Conservation (phyloP, 2,113 vertebrate genomes). For the Centropus unirufus region DNA sequence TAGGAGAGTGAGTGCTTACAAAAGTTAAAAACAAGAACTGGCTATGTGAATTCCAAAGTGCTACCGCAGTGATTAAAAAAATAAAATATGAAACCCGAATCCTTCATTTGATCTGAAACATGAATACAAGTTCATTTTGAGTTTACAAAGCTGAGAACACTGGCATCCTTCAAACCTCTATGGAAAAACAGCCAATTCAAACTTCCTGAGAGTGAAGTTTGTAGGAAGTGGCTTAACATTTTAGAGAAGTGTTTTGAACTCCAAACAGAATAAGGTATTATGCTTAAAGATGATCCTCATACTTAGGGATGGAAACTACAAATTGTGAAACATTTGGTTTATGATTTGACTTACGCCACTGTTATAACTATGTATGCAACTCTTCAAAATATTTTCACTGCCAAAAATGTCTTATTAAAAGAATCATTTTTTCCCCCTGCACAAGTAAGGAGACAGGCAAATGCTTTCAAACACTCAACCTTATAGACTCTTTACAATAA, state of each 20-base stretch:
- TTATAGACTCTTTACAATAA: slow-evolving; percentile 47
- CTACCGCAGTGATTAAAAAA: slow-evolving; percentile 41
- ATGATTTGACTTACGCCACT: slow-evolving; percentile 1
- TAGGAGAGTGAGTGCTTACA: background rate
- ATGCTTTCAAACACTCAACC: slow-evolving; percentile 12
- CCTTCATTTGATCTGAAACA: slow-evolving; percentile 57
- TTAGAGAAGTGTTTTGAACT: slow-evolving; percentile 42
- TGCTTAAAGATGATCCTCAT: slow-evolving; percentile 16
- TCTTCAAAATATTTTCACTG: background rate
- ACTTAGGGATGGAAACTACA: slow-evolving; percentile 5
- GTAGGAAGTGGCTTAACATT: slow-evolving; percentile 50
- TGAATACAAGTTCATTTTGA: slow-evolving; percentile 56
- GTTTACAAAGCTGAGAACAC: slow-evolving; percentile 63
- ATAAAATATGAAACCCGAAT: background rate
- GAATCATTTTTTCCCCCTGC: background rate
- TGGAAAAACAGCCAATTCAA: slow-evolving; percentile 62
- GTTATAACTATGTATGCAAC: background rate
- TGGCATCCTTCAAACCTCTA: slow-evolving; percentile 38
- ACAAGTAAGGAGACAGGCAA: slow-evolving; percentile 24
- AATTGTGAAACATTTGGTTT: slow-evolving; percentile 20
- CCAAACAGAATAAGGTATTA: slow-evolving; percentile 45
- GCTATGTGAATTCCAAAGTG: background rate
- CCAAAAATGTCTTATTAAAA: background rate
- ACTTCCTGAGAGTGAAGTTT: slow-evolving; percentile 60
- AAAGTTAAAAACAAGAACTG: background rate